phyloP scores from a whole-genome alignment of 2,797 vertebrate genomes.

The Spinus olivaceus region DNA sequence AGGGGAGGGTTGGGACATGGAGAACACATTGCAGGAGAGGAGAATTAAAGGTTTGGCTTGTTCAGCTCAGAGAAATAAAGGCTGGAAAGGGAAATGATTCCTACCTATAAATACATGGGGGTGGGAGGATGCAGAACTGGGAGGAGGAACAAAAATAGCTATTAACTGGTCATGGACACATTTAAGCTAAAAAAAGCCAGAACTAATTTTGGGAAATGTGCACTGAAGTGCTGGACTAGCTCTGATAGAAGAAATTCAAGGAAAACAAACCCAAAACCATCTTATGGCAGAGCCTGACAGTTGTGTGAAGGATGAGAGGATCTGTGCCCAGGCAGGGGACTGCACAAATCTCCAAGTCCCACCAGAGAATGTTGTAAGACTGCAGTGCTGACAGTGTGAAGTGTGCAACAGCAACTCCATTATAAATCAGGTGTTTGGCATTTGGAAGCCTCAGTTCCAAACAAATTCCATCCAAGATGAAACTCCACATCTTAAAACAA shows the following conservation, averaged over 20 bases:
- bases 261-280: background rate
- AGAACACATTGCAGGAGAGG: background rate
- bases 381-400: background rate
- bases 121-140: background rate
- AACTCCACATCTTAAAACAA: conserved; percentile 5
- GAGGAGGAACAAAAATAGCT: background rate
- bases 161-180: background rate
- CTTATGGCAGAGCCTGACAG: background rate
- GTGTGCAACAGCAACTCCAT: background rate
- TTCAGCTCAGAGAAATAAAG: background rate
- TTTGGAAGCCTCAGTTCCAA: background rate
- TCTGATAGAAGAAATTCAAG: background rate
- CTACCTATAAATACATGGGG: background rate
- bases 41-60: background rate
- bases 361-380: accelerated
- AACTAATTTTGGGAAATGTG: background rate
- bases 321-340: background rate
- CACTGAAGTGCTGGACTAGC: background rate
- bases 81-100: background rate
- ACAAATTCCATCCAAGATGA: conserved; percentile 4
- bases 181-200: background rate
- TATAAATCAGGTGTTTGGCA: background rate
- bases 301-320: background rate
- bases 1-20: background rate
- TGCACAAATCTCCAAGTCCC: background rate